These are phyloP conservation scores for Drosophila pruinosa DNA, from an alignment of 1,140 invertebrate species.

Conservation along the genomic window DNA sequence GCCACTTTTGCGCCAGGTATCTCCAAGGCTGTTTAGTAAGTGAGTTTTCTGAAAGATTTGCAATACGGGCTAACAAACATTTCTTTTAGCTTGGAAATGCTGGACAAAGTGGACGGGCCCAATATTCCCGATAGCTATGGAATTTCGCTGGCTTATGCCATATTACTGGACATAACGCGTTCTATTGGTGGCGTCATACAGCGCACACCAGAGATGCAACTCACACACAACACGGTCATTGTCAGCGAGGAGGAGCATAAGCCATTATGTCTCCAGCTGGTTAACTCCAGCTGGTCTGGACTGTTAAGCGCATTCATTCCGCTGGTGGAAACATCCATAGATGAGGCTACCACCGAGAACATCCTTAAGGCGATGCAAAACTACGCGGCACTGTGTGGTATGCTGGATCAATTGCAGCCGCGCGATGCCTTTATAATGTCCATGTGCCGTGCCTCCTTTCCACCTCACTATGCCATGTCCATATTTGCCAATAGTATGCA, in stretches of 20 bases:
- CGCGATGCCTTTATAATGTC: conserved; percentile 97
- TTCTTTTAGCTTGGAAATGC: conserved; percentile 92
- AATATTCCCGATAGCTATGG: conserved; percentile 97
- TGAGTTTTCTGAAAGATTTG: conserved; percentile 56
- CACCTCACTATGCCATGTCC: conserved; percentile 96
- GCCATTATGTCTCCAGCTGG: conserved; percentile 89
- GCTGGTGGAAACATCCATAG: conserved; percentile 96
- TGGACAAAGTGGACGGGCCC: conserved; percentile 97
- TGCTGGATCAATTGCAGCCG: conserved; percentile 88
- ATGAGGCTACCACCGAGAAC: conserved; percentile 94
- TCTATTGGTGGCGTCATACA: conserved; percentile 85
- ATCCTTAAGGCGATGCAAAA: conserved; percentile 95
- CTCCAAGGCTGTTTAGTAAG: conserved; percentile 94
- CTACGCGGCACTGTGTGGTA: conserved; percentile 91
- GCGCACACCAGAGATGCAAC: conserved; percentile 73
- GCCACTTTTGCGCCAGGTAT: conserved; percentile 92
- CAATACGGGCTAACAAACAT: background rate
- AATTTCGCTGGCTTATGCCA: conserved; percentile 96
- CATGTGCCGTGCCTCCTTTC: conserved; percentile 96
- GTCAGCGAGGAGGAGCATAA: conserved; percentile 84
- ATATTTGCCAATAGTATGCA: conserved; percentile 85
- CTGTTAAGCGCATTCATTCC: conserved; percentile 95
- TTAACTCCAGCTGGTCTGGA: conserved; percentile 98
- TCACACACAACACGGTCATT: conserved; percentile 82
- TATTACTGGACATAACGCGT: conserved; percentile 93